These are phyloP conservation scores for Pycnomerus fuliginosus DNA, from an alignment of 2,888 invertebrate genomes.

Conservation along the genomic window DNA sequence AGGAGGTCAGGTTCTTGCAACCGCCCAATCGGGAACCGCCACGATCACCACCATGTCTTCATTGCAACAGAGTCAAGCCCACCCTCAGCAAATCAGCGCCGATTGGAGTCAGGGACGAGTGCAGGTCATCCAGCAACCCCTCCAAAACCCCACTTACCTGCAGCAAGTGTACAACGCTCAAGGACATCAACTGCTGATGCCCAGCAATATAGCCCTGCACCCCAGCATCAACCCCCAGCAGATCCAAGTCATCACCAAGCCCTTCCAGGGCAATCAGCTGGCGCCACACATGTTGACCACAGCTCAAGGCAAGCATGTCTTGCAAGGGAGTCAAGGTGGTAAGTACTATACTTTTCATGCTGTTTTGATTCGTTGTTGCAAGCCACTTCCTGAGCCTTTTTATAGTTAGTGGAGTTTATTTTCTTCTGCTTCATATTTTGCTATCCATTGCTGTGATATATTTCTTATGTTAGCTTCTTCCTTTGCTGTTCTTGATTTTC, in stretches of 20 bases:
- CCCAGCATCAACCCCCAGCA: slow-evolving; percentile 76
- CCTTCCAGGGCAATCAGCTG: slow-evolving; percentile 77
- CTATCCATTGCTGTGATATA: too few species aligned
- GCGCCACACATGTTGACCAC: slow-evolving; percentile 80
- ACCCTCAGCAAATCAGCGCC: slow-evolving; percentile 61
- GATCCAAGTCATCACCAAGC: slow-evolving; percentile 81
- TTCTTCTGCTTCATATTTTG: too few species aligned
- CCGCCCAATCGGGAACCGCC: slow-evolving; percentile 51
- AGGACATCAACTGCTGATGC: slow-evolving; percentile 77
- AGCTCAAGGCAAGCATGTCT: slow-evolving; percentile 71
- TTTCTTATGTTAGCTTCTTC: too few species aligned
- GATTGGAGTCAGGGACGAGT: slow-evolving; percentile 74
- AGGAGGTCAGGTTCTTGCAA: slow-evolving; percentile 49
- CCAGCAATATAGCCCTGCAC: slow-evolving; percentile 73
- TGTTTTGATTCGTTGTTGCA: too few species aligned
- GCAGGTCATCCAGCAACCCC: slow-evolving; percentile 81
- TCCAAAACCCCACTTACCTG: slow-evolving; percentile 73
- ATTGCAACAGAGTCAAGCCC: slow-evolving; percentile 62
- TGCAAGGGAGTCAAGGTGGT: slow-evolving; percentile 65
- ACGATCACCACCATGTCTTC: slow-evolving; percentile 78
- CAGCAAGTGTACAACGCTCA: slow-evolving; percentile 81
- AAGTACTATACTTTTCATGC: too few species aligned
- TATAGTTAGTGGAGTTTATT: too few species aligned
- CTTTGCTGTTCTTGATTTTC: too few species aligned
- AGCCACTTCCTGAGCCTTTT: too few species aligned